Conservation (phyloP, 2,113 vertebrate species). For the Pygoscelis adeliae region DNA sequence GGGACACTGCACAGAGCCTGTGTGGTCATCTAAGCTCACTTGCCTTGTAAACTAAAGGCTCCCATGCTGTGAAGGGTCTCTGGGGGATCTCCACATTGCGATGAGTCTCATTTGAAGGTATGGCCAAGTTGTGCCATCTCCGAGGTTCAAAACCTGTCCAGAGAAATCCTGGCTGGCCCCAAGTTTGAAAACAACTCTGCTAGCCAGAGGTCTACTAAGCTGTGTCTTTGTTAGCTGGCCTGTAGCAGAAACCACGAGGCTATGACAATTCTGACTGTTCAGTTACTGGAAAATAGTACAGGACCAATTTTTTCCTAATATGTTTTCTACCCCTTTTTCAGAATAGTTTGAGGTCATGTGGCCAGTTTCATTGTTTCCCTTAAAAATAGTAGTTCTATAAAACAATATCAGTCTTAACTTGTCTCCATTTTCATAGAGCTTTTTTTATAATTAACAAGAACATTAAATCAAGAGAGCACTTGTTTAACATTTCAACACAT, state of each 20-base stretch:
- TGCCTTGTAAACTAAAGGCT: background rate
- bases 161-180: background rate
- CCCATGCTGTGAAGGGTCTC: background rate
- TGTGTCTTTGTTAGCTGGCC: background rate
- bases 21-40: background rate
- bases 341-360: background rate
- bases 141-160: background rate
- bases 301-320: background rate
- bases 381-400: slow-evolving; percentile 31
- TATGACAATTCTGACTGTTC: background rate
- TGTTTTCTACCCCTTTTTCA: background rate
- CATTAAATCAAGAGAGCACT: slow-evolving; percentile 69
- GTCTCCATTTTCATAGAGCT: slow-evolving; percentile 18
- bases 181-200: background rate
- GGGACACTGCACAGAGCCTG: background rate
- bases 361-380: background rate
- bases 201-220: background rate
- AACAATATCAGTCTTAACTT: slow-evolving; percentile 60
- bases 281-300: background rate
- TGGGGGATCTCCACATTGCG: background rate
- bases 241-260: background rate
- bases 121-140: background rate
- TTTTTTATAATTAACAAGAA: slow-evolving; percentile 61
- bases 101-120: background rate
- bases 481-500: slow-evolving; percentile 68